Base-by-base conservation (phyloP, 2,888 invertebrate genomes). In the Eulithis prunata region DNA sequence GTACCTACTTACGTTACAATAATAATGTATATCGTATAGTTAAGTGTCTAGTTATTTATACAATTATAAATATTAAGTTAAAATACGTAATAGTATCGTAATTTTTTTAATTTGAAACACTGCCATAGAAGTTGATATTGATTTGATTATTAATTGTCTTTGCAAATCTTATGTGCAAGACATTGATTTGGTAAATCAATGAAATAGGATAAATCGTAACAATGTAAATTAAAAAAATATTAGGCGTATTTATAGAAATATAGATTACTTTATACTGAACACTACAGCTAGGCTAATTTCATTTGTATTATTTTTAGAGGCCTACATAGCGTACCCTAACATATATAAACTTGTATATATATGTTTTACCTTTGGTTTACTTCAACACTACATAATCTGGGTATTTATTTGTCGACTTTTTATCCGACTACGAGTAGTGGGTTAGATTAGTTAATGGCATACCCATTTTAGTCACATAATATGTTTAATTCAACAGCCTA, bases 401-500 rank as follows among this genome's bases (percentile, higher is more conserved):
- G 46, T 57, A 57, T 56, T 57, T 49, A 38, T 62, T 8, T 49
- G 4, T 4, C 41, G 10, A 41, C 41, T 41, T 54, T 54, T 41
- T 13, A 14, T 54, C 54, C 54, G 14, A 54, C 41, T 38, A 13
- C 5, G 5, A 32, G 54, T 41, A 41, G 14, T 21, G 21, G 12
- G 4, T 2, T 4, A 38, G n/a, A 36, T 13, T 6, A 47, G 21
- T 47, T 14, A 21, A 21, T 21, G 13, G n/a, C 11, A 13, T 54
- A 14, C 38, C 32, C n/a, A 36, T 13, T 53, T 21, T 73, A 59
- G 71, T 75, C 32, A 57, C 75, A 64, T 60, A 75, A 70, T 46
- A 53, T 45, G 14, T 53, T 57, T 57, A 53, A 58, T n/a, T 51
- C 13, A 71, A 53, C 73, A 75, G 73, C 65, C 70, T 78, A 76